Evolutionary conservation across 2,113 vertebrate species (phyloP).

Genomic region (Nerophis ophidion): DNA sequence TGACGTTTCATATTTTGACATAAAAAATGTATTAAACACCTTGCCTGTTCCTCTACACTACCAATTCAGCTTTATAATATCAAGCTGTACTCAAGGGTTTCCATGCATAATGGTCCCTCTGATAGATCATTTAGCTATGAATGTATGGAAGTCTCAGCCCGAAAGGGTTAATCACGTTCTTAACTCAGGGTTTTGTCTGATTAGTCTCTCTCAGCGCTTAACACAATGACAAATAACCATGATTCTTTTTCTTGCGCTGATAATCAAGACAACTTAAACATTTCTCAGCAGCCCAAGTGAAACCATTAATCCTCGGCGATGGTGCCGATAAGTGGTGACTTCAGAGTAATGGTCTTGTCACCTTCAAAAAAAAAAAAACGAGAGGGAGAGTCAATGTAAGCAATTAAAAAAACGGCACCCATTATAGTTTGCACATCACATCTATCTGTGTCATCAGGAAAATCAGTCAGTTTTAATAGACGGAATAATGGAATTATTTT

Average conservation of each 20-base stretch:
- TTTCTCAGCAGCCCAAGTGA: slow-evolving; percentile 96
- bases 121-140: slow-evolving; percentile 12
- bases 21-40: no score
- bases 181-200: slow-evolving; percentile 75
- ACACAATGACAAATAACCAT: slow-evolving; percentile 99
- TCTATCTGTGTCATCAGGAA: slow-evolving; percentile 84
- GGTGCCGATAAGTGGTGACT: slow-evolving; percentile 94
- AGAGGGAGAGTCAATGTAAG: slow-evolving; percentile 78
- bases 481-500: slow-evolving; percentile 74
- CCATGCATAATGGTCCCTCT: background rate
- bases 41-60: background rate
- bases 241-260: slow-evolving; percentile 97
- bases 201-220: slow-evolving; percentile 87
- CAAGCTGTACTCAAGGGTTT: background rate
- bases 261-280: slow-evolving; percentile 99
- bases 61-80: slow-evolving; percentile 2
- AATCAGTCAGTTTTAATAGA: slow-evolving; percentile 83
- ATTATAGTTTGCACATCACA: slow-evolving; percentile 83
- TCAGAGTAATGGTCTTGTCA: slow-evolving; percentile 97
- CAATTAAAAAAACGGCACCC: slow-evolving; percentile 97
- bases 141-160: slow-evolving; percentile 13
- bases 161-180: slow-evolving; percentile 85
- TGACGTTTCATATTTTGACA: no score
- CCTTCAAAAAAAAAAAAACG: slow-evolving; percentile 74
- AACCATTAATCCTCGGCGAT: slow-evolving; percentile 99